phyloP scores from a whole-genome alignment of 2,888 invertebrate genomes.

The Cheilosia pagana region DNA sequence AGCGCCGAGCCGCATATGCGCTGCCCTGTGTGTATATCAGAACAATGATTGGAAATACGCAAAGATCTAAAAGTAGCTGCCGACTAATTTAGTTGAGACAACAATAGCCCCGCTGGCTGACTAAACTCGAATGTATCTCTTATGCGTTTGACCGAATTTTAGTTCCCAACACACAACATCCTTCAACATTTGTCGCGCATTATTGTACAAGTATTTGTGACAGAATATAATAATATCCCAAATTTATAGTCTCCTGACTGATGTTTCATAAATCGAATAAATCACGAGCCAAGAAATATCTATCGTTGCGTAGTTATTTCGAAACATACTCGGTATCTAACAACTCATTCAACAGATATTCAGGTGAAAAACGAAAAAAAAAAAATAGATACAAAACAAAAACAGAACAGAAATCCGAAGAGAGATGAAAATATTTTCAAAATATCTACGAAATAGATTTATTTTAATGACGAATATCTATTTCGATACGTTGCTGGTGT shows the following conservation, averaged over 20 bases:
- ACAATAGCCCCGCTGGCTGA: neutral
- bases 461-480: slow-evolving; percentile 57
- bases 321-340: slow-evolving; percentile 20
- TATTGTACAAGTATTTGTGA: slow-evolving; percentile 1
- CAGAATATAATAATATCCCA: slow-evolving; percentile 31
- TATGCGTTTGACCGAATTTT: slow-evolving; percentile 33
- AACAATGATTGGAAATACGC: neutral
- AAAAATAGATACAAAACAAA: slow-evolving; percentile 1
- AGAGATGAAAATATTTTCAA: slow-evolving; percentile 4
- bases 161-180: too few species aligned
- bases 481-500: slow-evolving; percentile 37
- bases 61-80: slow-evolving; percentile 41
- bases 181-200: neutral
- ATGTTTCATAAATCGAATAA: slow-evolving; percentile 66
- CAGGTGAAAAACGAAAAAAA: slow-evolving; percentile 44
- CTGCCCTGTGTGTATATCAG: neutral
- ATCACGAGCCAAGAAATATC: slow-evolving; percentile 43
- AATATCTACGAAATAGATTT: slow-evolving; percentile 12
- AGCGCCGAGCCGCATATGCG: neutral
- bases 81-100: slow-evolving; percentile 31
- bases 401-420: neutral
- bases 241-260: slow-evolving; percentile 52
- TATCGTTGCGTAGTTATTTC: slow-evolving; percentile 35
- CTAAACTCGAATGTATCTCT: slow-evolving; percentile 30
- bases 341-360: slow-evolving; percentile 53